Evolutionary conservation across 2,113 vertebrate genomes (phyloP).

Genomic region (Vulpes vulpes): DNA sequence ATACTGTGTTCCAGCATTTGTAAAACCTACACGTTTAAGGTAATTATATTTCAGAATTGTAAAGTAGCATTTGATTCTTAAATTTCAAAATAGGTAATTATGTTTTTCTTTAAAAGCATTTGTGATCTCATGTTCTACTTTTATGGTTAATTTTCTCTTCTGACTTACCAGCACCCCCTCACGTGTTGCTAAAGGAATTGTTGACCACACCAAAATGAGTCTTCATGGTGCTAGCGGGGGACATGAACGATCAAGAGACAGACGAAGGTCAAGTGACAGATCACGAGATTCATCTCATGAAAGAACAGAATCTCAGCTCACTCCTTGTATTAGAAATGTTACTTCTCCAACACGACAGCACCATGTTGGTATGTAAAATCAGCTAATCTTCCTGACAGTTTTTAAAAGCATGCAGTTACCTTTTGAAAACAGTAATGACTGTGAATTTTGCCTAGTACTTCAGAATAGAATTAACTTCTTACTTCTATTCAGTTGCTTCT

Average conservation of each 20-base stretch:
- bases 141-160: constrained; percentile 67
- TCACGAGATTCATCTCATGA: constrained; percentile 99
- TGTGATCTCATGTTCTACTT: constrained; percentile 42
- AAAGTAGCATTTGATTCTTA: constrained; percentile 64
- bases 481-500: constrained; percentile 40
- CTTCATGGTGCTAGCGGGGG: constrained; percentile 95
- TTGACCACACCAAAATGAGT: constrained; percentile 95
- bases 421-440: constrained; percentile 30
- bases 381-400: not conserved
- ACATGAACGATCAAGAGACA: constrained; percentile 96
- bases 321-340: constrained; percentile 98
- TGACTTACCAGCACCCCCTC: constrained; percentile 88
- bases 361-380: constrained; percentile 92
- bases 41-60: constrained; percentile 57
- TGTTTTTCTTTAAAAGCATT: constrained; percentile 54
- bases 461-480: constrained; percentile 17
- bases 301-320: constrained; percentile 96
- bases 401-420: not conserved
- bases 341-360: constrained; percentile 98
- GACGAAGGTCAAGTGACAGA: constrained; percentile 97
- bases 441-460: constrained; percentile 45
- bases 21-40: constrained; percentile 10
- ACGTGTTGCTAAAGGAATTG: constrained; percentile 90
- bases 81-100: constrained; percentile 31
- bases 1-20: constrained; percentile 33